These are phyloP conservation scores for Strix aluco DNA, from an alignment of 2,113 vertebrate genomes.

Conservation along the genomic window DNA sequence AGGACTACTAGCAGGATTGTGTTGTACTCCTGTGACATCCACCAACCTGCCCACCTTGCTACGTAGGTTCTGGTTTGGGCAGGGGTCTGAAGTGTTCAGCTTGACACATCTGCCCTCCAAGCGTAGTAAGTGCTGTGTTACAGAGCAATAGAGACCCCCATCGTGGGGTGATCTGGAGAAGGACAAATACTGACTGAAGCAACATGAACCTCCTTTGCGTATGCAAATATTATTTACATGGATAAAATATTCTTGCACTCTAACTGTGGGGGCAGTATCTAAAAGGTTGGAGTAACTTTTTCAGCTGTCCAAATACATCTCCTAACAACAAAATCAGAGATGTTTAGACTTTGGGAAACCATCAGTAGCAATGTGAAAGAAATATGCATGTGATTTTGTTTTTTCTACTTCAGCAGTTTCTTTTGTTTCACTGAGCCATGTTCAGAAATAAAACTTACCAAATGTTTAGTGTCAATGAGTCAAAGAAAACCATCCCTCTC, in stretches of 20 bases:
- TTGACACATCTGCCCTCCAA: neutral
- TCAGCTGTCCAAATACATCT: neutral
- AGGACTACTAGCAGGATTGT: neutral
- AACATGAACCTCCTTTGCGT: neutral
- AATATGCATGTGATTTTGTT: neutral
- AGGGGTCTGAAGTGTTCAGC: neutral
- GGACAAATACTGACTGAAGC: neutral
- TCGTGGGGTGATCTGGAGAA: neutral
- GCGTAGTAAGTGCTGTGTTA: neutral
- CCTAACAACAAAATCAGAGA: neutral
- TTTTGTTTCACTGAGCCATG: neutral
- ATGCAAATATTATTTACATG: neutral
- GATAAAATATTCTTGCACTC: neutral
- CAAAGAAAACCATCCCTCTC: neutral
- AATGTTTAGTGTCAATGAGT: neutral
- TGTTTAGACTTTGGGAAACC: neutral
- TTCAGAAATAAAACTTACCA: neutral
- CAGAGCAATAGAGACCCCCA: neutral
- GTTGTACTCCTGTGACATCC: no score
- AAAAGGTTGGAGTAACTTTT: neutral
- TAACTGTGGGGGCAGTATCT: neutral
- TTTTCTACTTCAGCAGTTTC: neutral
- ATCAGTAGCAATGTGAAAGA: neutral
- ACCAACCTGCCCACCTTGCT: neutral
- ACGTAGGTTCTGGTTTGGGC: accelerated